phyloP scores from a whole-genome alignment of 2,113 vertebrate genomes.

The Oncorhynchus nerka region DNA sequence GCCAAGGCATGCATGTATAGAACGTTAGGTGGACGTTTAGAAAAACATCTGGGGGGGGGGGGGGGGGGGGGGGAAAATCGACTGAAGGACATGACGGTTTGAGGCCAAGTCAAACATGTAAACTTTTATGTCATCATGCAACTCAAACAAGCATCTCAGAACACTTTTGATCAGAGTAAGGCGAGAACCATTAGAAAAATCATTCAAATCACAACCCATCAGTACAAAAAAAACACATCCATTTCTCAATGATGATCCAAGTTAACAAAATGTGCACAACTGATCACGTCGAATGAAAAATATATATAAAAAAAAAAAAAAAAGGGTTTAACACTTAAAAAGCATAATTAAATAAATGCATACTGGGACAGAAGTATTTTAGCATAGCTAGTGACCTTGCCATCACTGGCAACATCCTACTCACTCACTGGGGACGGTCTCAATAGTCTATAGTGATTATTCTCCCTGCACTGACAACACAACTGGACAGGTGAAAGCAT shows the following conservation, averaged over 20 bases:
- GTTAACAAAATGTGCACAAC: too few species aligned
- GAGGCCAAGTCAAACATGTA: neutral
- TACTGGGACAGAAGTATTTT: neutral
- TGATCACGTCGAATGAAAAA: too few species aligned
- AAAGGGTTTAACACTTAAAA: neutral
- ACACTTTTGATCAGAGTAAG: conserved; percentile 15
- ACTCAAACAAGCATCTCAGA: neutral
- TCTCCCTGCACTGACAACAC: too few species aligned
- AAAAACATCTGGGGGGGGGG: too few species aligned
- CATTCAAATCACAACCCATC: neutral
- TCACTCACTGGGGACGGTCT: too few species aligned
- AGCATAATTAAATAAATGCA: neutral
- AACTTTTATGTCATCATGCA: conserved; percentile 30
- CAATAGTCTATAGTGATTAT: too few species aligned
- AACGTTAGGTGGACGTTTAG: too few species aligned
- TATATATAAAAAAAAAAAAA: too few species aligned
- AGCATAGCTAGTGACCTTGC: neutral
- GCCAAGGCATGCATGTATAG: too few species aligned
- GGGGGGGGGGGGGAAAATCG: too few species aligned
- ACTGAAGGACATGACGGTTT: too few species aligned
- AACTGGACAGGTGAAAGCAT: too few species aligned
- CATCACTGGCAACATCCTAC: neutral
- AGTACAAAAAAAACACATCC: neutral
- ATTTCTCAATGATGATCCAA: neutral
- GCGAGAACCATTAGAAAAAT: conserved; percentile 10